phyloP scores from a whole-genome alignment of 2,797 vertebrate species.

The Epinephelus awoara region DNA sequence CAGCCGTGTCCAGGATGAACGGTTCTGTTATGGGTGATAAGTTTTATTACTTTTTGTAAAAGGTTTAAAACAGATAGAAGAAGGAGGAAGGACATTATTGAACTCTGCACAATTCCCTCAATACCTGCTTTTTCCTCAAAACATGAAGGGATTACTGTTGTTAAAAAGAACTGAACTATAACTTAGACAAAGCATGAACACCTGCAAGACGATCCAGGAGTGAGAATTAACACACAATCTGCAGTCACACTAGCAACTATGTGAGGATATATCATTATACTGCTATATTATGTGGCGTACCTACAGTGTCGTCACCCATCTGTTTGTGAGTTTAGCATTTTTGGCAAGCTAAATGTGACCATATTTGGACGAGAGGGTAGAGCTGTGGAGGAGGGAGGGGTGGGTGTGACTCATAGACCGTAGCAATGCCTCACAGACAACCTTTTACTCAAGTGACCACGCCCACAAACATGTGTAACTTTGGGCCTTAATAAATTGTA shows the following conservation, averaged over 20 bases:
- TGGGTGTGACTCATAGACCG: no score
- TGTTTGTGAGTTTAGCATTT: no score
- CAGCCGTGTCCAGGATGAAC: conserved; percentile 1
- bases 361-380: no score
- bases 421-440: no score
- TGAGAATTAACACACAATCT: neutral
- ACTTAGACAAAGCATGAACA: no score
- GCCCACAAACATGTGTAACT: no score
- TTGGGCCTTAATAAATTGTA: no score
- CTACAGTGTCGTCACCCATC: no score
- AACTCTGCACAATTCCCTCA: neutral
- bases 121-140: neutral
- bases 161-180: neutral
- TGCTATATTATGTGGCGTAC: neutral
- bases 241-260: neutral
- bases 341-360: no score
- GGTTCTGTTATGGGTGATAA: neutral
- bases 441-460: no score
- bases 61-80: conserved; percentile 7
- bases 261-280: neutral
- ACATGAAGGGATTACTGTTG: no score
- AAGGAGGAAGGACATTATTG: neutral
- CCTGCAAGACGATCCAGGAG: neutral
- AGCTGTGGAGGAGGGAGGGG: no score
- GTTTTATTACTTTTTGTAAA: conserved; percentile 23